Percentiles rank a stretch among this genome's conserved stretches.
These are phyloP conservation scores for Sturnus vulgaris DNA, from an alignment of 2,113 vertebrate genomes.

Conservation along the genomic window DNA sequence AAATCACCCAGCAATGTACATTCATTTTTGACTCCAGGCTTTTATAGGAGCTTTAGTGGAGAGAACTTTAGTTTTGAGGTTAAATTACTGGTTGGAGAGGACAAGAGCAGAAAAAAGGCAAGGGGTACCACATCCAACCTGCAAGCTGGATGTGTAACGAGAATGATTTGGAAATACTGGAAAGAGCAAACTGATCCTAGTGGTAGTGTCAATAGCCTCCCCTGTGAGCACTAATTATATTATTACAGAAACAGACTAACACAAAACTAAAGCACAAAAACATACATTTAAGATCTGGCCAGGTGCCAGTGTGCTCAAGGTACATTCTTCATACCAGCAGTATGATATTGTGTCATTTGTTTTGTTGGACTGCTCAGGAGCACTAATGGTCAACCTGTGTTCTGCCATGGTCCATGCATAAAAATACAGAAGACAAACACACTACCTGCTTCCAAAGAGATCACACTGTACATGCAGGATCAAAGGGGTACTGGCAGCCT, in stretches of 20 bases:
- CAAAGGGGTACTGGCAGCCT: not conserved
- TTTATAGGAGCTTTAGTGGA: not conserved
- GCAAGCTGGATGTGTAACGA: slow-evolving; percentile 34
- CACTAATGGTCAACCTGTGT: not conserved
- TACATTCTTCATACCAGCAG: slow-evolving; percentile 8
- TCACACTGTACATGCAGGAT: rapidly evolving
- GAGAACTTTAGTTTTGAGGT: not conserved
- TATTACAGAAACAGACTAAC: slow-evolving; percentile 76
- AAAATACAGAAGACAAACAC: not conserved
- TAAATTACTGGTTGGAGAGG: not conserved
- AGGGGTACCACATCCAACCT: not conserved
- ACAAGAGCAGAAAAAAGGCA: not conserved
- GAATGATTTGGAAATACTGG: slow-evolving; percentile 22
- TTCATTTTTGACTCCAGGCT: not conserved
- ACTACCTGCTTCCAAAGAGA: not conserved
- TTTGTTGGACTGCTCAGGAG: not conserved
- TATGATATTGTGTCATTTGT: not conserved
- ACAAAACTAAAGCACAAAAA: slow-evolving; percentile 67
- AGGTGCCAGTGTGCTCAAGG: slow-evolving; percentile 11
- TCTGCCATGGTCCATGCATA: not conserved
- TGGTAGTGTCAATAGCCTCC: slow-evolving; percentile 65
- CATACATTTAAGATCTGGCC: slow-evolving; percentile 62
- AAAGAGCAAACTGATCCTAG: slow-evolving; percentile 68
- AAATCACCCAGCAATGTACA: not conserved
- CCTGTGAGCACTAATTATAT: slow-evolving; percentile 75